A percentile compares a stretch with the other conserved stretches of the same genome.
phyloP scores from a whole-genome alignment of 2,888 invertebrate species.

The Leptopilina myrica region DNA sequence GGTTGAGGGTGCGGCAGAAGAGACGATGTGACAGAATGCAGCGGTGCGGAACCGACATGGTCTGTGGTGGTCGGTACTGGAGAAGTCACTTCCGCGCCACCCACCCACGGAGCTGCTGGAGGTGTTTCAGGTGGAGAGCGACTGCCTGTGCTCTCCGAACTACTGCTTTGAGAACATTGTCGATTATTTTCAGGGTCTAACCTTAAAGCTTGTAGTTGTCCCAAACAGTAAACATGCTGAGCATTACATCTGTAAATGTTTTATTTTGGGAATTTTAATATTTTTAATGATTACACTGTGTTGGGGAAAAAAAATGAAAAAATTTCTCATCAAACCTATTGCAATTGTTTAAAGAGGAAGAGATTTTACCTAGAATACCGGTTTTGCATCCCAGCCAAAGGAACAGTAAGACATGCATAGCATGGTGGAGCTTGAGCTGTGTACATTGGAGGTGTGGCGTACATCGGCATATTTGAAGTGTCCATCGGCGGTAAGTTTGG shows the following conservation, averaged over 20 bases:
- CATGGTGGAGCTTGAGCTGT: conserved; percentile 71
- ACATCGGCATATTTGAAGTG: conserved; percentile 71
- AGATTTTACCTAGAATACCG: conserved; percentile 70
- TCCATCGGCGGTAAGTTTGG: conserved; percentile 69
- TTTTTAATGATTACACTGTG: no score
- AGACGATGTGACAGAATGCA: conserved; percentile 75
- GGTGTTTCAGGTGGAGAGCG: conserved; percentile 81
- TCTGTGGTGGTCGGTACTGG: conserved; percentile 60
- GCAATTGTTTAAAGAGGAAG: neutral
- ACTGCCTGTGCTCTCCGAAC: conserved; percentile 78
- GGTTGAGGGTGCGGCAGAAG: conserved; percentile 75
- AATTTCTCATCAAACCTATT: no score
- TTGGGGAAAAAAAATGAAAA: no score
- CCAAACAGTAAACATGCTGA: conserved; percentile 74
- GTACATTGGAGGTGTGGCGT: conserved; percentile 70
- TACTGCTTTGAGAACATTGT: conserved; percentile 77
- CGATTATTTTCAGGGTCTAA: conserved; percentile 78
- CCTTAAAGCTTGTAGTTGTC: conserved; percentile 77
- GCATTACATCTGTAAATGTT: conserved; percentile 66
- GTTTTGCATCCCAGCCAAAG: conserved; percentile 71
- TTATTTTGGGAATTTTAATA: conserved; percentile 8
- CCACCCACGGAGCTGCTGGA: conserved; percentile 77
- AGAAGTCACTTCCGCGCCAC: conserved; percentile 52
- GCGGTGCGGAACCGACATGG: conserved; percentile 62
- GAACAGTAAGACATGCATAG: conserved; percentile 72